Base-by-base conservation (phyloP, 2,888 invertebrate genomes). In the Zonitis immaculata region DNA sequence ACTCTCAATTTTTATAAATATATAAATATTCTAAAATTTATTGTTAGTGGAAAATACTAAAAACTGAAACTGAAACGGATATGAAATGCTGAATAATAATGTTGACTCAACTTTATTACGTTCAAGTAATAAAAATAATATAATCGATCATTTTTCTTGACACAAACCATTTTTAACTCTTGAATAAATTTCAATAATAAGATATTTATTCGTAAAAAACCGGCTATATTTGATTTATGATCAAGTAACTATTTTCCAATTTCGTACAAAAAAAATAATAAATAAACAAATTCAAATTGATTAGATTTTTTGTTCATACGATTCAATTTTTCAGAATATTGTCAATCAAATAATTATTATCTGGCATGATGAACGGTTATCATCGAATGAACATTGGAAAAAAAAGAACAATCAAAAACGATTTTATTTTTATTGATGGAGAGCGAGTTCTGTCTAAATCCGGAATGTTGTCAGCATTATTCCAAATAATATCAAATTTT, bases 101-200 rank as follows among this genome's bases (percentile, higher is more conserved):
- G 11, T 16, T 16, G 35, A 16, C 16, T 16, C 35, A 16, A 14
- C 6, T 35, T 16, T 39, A 39, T 11, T 39, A 20, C 39, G 18
- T 39, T 39, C 18, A 20, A 9, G 39, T 39, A 39, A 39, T 39
- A 39, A 39, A 39, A 39, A 39, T 39, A 39, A 20, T 39, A 9
- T 20, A 39, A 39, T 39, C 39, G 5, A 39, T 39, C 39, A 39
- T 39, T 6, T 18, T 39, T n/a, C 39, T 20, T 39, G 39, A 39
- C 39, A 39, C 20, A 20, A 39, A 39, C 39, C 39, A 39, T 39
- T 39, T 39, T 39, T 20, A 39, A 39, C 18, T 39, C 39, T 20
- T 39, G 39, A 39, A 39, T 39, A 39, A 39, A 39, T 39, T 39
- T 39, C 39, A 39, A 39, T 39, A 39, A 39, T 39, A 39, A 39